Percentiles rank a stretch among this genome's conserved stretches.
Conservation (phyloP, 1,140 invertebrate genomes). For the Drosophila albomicans region DNA sequence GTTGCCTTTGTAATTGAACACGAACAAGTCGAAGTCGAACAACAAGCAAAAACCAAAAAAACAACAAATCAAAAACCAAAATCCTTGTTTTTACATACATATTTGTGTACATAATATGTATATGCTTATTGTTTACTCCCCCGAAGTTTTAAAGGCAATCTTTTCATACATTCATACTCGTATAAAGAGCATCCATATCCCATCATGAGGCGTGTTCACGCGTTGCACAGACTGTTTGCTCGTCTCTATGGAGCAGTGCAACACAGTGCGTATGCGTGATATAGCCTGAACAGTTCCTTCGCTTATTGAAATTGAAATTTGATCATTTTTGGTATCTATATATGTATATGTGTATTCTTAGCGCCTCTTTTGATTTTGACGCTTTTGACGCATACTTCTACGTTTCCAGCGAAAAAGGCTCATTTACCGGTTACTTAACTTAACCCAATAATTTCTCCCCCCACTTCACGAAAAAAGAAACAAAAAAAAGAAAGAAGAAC, state of each 20-base stretch:
- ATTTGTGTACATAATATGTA: slow-evolving; percentile 22
- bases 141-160: neutral
- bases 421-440: slow-evolving; percentile 1
- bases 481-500: neutral
- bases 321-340: neutral
- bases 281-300: neutral
- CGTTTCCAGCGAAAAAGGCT: slow-evolving; percentile 14
- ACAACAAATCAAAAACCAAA: no score
- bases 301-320: slow-evolving; percentile 3
- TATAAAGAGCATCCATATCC: neutral
- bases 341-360: slow-evolving; percentile 15
- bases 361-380: slow-evolving; percentile 35
- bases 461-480: slow-evolving; percentile 31
- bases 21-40: slow-evolving; percentile 33
- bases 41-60: neutral
- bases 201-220: neutral
- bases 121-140: slow-evolving; percentile 10
- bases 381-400: slow-evolving; percentile 27
- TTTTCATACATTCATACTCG: slow-evolving; percentile 2
- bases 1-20: slow-evolving; percentile 58
- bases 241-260: neutral
- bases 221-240: neutral
- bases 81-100: neutral
- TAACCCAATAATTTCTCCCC: slow-evolving; percentile 22
- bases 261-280: neutral